Evolutionary conservation across 1,140 invertebrate species (phyloP), one percentile per base, ranked within the genome.

Genomic region (Leguminivora glycinivorella): DNA sequence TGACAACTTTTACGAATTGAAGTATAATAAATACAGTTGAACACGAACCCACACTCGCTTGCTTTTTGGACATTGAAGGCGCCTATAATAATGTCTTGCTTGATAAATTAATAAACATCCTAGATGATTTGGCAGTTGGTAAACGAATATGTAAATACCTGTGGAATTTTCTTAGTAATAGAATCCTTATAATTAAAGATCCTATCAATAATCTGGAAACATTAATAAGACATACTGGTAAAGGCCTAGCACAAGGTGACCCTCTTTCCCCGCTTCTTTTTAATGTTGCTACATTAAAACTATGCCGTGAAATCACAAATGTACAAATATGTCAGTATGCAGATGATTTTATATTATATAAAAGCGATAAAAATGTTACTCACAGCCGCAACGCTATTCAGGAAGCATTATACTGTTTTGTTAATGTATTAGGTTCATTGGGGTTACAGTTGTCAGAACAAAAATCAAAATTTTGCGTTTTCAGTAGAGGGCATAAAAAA

Each of bases 71-170:
- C 29, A 69, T 72, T 6, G 26, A 72, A 25, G 68, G 34, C 22
- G 71, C 71, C 4, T 72, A 72, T 38, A 72, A 72, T 47, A 72
- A 72, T 66, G 67, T 72, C 2, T n/a, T 52, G 10, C 17, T 70
- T 25, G 17, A 38, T 12, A 67, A 12, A 2, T 4, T 67, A 1
- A 19, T 70, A 1, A 29, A 3, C 17, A 52, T 25, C 3, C 19
- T 67, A 40, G 56, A 67, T 56, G 29, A 43, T 2, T 4, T 67
- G 14, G 60, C n/a, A n/a, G n/a, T n/a, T n/a, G n/a, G n/a, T n/a
- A n/a, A n/a, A n/a, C n/a, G n/a, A n/a, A n/a, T n/a, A n/a, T n/a
- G 40, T 4, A 17, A 24, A 29, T 70, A 70, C 34, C 19, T 70
- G 9, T 70, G 69, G 69, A 24, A 66, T n/a, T 58, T 68, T 68